Conservation (phyloP, 2,113 vertebrate genomes). For the Osmerus eperlanus region DNA sequence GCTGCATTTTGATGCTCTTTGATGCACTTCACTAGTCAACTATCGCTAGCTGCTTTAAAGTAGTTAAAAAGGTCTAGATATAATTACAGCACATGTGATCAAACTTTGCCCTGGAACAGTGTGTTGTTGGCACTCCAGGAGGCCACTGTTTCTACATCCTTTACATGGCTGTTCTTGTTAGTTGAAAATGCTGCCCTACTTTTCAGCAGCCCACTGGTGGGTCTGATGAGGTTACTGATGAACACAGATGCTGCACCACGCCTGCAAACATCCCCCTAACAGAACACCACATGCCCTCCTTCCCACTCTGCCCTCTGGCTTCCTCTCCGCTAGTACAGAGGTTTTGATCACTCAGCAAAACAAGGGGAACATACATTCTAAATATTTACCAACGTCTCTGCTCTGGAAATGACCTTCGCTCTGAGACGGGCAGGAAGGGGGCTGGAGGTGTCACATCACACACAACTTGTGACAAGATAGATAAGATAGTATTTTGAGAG, state of each 20-base stretch:
- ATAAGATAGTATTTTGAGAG: too few species aligned
- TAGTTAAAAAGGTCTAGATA: too few species aligned
- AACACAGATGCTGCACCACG: background rate
- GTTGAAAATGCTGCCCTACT: background rate
- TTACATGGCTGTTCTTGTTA: background rate
- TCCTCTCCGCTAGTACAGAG: slow-evolving; percentile 19
- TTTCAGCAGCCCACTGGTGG: background rate
- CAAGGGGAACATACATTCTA: slow-evolving; percentile 56
- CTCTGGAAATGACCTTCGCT: slow-evolving; percentile 46
- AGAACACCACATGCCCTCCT: background rate
- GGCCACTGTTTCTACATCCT: background rate
- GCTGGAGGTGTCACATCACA: background rate
- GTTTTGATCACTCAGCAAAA: slow-evolving; percentile 37
- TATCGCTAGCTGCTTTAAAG: background rate
- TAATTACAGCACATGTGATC: too few species aligned
- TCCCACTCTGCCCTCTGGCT: background rate
- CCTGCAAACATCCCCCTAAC: background rate
- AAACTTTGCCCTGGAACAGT: background rate
- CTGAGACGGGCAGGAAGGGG: slow-evolving; percentile 32
- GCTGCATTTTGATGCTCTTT: slow-evolving; percentile 2
- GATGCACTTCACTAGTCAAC: background rate
- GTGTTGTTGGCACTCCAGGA: background rate
- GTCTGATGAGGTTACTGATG: slow-evolving; percentile 5
- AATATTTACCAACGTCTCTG: slow-evolving; percentile 56
- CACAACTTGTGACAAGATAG: too few species aligned